A percentile compares a stretch with the other conserved stretches of the same genome.
Evolutionary conservation across 2,113 vertebrate genomes (phyloP).

Genomic region (Gambusia affinis): DNA sequence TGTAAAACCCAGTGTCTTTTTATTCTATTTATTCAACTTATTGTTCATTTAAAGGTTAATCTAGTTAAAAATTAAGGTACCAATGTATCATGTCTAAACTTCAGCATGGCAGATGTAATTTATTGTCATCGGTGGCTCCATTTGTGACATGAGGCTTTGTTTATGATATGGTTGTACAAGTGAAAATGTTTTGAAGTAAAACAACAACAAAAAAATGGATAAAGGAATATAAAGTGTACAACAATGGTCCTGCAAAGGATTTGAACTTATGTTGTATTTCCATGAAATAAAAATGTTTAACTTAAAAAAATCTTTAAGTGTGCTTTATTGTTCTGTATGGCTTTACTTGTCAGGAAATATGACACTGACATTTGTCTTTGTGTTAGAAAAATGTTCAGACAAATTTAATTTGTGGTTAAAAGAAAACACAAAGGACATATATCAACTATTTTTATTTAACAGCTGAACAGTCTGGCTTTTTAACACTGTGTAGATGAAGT

Average conservation of each 20-base stretch:
- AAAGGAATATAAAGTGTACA: constrained; percentile 78
- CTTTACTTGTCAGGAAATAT: no score
- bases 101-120: constrained; percentile 85
- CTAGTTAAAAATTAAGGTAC: constrained; percentile 70
- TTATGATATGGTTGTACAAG: constrained; percentile 85
- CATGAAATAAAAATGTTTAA: constrained; percentile 85
- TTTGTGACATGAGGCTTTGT: constrained; percentile 86
- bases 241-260: constrained; percentile 79
- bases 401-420: no score
- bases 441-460: no score
- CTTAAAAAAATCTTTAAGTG: constrained; percentile 40
- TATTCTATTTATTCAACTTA: constrained; percentile 79
- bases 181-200: constrained; percentile 84
- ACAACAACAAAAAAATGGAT: constrained; percentile 40
- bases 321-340: no score
- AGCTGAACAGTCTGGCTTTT: no score
- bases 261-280: constrained; percentile 84
- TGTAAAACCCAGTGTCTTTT: constrained; percentile 75
- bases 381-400: no score
- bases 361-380: no score
- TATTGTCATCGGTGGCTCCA: constrained; percentile 84
- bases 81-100: constrained; percentile 74
- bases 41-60: constrained; percentile 73
- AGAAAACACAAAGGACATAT: no score
- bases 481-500: no score